Conservation (phyloP, 2,888 invertebrate species). For the Strigamia transsilvanica region DNA sequence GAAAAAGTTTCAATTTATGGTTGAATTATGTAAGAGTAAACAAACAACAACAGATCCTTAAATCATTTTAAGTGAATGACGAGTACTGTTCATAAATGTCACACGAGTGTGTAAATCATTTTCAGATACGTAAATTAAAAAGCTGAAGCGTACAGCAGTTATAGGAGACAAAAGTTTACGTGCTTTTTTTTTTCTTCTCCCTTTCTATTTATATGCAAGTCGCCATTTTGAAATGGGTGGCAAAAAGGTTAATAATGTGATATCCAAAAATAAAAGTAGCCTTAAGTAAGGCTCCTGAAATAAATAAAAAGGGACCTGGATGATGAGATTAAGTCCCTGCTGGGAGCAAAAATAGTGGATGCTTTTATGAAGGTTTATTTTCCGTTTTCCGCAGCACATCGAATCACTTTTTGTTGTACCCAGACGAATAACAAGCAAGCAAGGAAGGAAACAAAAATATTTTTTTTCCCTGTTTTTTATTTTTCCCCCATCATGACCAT, state of each 20-base stretch:
- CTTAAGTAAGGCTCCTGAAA: conserved; percentile 24
- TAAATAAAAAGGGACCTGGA: conserved; percentile 40
- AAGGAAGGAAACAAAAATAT: conserved; percentile 38
- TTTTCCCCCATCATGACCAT: neutral
- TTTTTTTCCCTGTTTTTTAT: neutral
- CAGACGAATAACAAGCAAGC: conserved; percentile 39
- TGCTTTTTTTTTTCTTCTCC: neutral
- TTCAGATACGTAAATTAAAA: neutral
- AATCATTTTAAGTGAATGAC: conserved; percentile 28
- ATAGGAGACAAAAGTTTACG: neutral
- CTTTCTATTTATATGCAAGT: neutral
- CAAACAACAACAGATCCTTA: conserved; percentile 26
- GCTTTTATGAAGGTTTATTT: conserved; percentile 40
- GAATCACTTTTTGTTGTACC: conserved; percentile 40
- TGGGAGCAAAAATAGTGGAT: conserved; percentile 42
- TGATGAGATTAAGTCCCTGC: conserved; percentile 36
- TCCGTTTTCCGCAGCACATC: conserved; percentile 35
- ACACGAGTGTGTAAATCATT: conserved; percentile 10
- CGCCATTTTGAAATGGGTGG: neutral
- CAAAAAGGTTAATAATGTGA: neutral
- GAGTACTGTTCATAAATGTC: conserved; percentile 22
- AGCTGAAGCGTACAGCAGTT: neutral
- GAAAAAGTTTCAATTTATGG: neutral
- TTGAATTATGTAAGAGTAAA: neutral
- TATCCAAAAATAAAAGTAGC: conserved; percentile 24